phyloP scores from a whole-genome alignment of 2,113 vertebrate genomes.

The Lamprologus lemairii region DNA sequence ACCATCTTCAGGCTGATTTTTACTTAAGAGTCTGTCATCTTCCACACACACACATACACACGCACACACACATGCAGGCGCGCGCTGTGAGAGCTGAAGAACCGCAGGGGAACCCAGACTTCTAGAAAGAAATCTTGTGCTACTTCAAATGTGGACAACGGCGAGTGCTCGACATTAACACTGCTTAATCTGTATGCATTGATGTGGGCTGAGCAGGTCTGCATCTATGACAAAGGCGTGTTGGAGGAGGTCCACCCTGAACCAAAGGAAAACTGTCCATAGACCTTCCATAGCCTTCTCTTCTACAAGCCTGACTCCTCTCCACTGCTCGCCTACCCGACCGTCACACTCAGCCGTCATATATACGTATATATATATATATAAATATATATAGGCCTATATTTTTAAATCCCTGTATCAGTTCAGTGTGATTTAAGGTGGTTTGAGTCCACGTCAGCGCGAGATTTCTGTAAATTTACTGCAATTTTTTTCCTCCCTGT shows the following conservation, averaged over 20 bases:
- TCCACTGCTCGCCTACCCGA: conserved; percentile 23
- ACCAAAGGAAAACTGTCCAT: conserved; percentile 69
- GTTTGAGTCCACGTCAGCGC: background rate
- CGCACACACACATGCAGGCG: background rate
- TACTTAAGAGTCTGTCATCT: background rate
- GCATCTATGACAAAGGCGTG: conserved; percentile 33
- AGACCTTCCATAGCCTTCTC: conserved; percentile 64
- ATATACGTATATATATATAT: background rate
- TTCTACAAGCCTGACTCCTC: conserved; percentile 37
- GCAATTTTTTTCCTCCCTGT: background rate
- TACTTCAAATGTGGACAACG: conserved; percentile 21
- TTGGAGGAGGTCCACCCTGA: conserved; percentile 18
- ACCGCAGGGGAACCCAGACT: conserved; percentile 9
- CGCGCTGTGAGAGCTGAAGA: background rate
- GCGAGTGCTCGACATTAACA: conserved; percentile 26
- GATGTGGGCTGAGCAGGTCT: conserved; percentile 34
- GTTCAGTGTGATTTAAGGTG: background rate
- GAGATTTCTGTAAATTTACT: background rate
- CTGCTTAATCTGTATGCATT: conserved; percentile 49
- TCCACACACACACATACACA: background rate
- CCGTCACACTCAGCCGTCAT: conserved; percentile 11
- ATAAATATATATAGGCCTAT: background rate
- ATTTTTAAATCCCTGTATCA: background rate
- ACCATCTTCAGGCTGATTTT: background rate
- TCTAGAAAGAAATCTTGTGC: conserved; percentile 18